Percentiles rank a stretch among this genome's conserved stretches.
phyloP scores from a whole-genome alignment of 2,888 invertebrate species.

The Rhamnusium bicolor region DNA sequence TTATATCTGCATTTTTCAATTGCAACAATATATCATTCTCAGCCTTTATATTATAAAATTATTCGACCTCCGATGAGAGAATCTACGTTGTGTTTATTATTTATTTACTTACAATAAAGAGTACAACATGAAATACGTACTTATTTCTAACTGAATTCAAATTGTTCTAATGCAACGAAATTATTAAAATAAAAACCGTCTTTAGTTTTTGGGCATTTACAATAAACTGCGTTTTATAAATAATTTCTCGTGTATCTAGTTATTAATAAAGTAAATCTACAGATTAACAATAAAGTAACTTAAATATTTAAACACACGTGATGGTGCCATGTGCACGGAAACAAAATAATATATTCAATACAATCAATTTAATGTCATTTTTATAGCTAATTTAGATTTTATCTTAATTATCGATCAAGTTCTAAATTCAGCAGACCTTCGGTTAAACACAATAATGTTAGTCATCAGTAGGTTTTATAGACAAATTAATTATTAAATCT shows the following conservation, averaged over 20 bases:
- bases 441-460: conserved; percentile 1
- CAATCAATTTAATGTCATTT: conserved; percentile 7
- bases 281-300: background rate
- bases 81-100: background rate
- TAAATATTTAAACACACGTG: background rate
- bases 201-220: background rate
- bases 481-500: background rate
- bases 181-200: background rate
- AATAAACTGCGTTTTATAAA: background rate
- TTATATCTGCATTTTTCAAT: conserved; percentile 45
- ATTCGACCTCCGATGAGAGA: background rate
- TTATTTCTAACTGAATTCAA: too few relatives aligned
- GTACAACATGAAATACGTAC: background rate
- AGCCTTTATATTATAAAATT: conserved; percentile 5
- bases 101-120: background rate
- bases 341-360: background rate
- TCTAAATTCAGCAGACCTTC: conserved; percentile 8
- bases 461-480: background rate
- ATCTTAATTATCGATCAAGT: conserved; percentile 5
- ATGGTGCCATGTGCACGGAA: background rate
- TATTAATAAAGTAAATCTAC: background rate
- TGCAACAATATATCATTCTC: conserved; percentile 26
- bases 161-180: background rate
- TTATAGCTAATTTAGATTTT: conserved; percentile 21
- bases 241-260: too few relatives aligned